Evolutionary conservation across 2,797 vertebrate species (phyloP), one percentile per base, ranked within the genome.

Genomic region (Pseudomugil tenellus): DNA sequence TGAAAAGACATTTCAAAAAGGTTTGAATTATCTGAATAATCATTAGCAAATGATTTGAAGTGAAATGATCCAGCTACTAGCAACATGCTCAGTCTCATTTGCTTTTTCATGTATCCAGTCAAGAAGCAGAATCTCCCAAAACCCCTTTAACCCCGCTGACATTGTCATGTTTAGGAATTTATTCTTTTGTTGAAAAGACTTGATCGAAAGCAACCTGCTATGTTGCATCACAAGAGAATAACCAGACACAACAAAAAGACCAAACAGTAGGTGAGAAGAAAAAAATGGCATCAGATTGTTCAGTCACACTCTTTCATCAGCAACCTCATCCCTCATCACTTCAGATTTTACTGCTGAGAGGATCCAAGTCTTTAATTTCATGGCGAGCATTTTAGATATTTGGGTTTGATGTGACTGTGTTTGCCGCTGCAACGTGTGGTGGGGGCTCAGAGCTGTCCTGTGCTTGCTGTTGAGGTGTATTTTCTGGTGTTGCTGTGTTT

Each of bases 361-460:
- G 39, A 48, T 29, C 70, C 23, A 49, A 64, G 65, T 80, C 60
- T 73, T 62, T 52, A 70, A 75, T 84, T 83, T 16, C 16, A 61
- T 59, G 16, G 63, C 17, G 37, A 41, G 70, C 66, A 60, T 80
- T n/a, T 70, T 56, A 64, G 73, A 58, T 34, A 59, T 72, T 72
- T 57, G 53, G 70, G 63, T 71, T 76, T 64, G 37, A 66, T 72
- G 80, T 76, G 67, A 58, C 32, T 25, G 58, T 67, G 52, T 67
- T 69, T 26, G 26, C 34, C 49, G 41, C 59, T 26, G 67, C 67
- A 74, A 66, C 83, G 83, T 79, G 83, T 78, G 85, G 75, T 76
- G 41, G 84, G 79, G 88, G 87, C 87, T 89, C 89, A 84, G 85
- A 86, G 89, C 76, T 76, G 74, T 46, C 57, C 57, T 39, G 46